phyloP scores from a whole-genome alignment of 1,140 invertebrate species.

The Archivesica marissinica region DNA sequence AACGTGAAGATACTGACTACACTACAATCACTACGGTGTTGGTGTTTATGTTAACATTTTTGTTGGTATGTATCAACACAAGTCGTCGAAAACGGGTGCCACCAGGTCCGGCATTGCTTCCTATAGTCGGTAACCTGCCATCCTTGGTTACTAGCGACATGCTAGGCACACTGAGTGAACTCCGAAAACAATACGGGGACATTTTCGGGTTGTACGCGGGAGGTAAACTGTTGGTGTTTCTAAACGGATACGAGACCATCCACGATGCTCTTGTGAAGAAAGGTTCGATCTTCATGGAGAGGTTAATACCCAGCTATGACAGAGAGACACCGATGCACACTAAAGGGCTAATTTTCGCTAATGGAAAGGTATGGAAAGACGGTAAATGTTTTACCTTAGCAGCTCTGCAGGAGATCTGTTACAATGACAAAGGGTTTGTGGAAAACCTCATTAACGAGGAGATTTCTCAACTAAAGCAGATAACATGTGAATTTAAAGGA shows the following conservation, averaged over 20 bases:
- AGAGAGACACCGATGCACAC: not conserved
- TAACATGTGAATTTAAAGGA: not conserved
- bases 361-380: slow-evolving; percentile 9
- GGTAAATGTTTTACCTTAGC: not conserved
- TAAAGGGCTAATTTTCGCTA: slow-evolving; percentile 9
- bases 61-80: slow-evolving; percentile 25
- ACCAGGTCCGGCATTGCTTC: slow-evolving; percentile 35
- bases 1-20: not conserved
- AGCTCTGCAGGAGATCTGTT: slow-evolving; percentile 1
- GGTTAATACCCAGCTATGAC: not conserved
- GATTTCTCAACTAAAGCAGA: not conserved
- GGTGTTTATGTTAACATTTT: slow-evolving; percentile 37
- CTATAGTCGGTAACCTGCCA: slow-evolving; percentile 45
- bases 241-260: slow-evolving; percentile 42
- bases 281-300: slow-evolving; percentile 17
- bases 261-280: slow-evolving; percentile 19
- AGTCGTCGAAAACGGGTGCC: slow-evolving; percentile 12
- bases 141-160: not conserved
- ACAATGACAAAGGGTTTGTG: not conserved
- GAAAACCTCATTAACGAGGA: not conserved
- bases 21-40: slow-evolving; percentile 25
- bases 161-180: not conserved
- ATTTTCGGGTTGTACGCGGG: slow-evolving; percentile 38
- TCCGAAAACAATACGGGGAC: slow-evolving; percentile 52
- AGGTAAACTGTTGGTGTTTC: slow-evolving; percentile 11